Evolutionary conservation across 1,140 invertebrate genomes (phyloP), one percentile per base, ranked within the genome.

Genomic region (Drosophila pandora): DNA sequence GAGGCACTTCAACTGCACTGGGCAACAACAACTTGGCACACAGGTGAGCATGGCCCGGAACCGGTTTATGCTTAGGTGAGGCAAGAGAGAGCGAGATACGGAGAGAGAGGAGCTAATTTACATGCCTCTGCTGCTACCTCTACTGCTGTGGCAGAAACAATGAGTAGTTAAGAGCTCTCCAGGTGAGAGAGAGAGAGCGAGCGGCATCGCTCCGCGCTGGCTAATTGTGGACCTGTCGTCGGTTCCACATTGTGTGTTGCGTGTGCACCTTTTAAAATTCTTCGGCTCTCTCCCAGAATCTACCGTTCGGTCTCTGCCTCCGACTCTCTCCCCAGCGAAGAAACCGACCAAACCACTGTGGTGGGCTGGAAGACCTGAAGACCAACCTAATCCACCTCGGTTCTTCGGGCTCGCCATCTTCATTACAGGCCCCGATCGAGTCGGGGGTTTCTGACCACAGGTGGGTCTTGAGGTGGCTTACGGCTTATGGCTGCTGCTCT

Each of bases 161-260:
- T 55, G 56, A 62, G 70, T 50, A 69, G 63, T 58, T 75, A 58
- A 28, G 23, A 39, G 52, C 74, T 75, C 62, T 56, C 25, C 13
- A 2, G 23, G 7, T 12, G 50, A 62, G 25, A 43, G 10, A 9
- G 30, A 22, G 9, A 28, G n/a, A 50, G 5, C 17, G 48, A 28
- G 37, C 34, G 12, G 32, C 4, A 6, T 45, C 13, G 17, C 37
- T 54, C n/a, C 58, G 47, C 47, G 50, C 60, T 79, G 58, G 81
- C 85, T 85, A 89, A 90, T 90, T 90, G 87, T 90, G 87, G 87
- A 90, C 88, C 88, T 90, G 88, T 90, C 88, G 87, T 90, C 88
- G 76, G 68, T 84, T 60, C 65, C 56, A 55, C 56, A 63, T 72
- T 71, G 43, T 78, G 58, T 72, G 67, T 62, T 73, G 62, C 72